Conservation (phyloP, 2,113 vertebrate genomes). For the Ardeotis arabs region DNA sequence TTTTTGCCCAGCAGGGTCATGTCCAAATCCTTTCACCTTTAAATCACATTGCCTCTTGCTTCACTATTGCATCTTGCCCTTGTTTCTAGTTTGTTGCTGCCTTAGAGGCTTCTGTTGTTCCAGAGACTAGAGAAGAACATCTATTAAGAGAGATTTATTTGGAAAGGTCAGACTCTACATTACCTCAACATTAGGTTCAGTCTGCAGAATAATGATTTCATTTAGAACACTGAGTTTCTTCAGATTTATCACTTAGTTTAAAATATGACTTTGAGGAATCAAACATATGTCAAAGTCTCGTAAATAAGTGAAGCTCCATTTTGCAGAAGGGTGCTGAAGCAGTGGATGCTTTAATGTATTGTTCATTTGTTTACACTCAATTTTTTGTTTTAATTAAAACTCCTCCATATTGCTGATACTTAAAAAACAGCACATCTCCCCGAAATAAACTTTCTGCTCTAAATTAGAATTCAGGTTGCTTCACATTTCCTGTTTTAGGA, state of each 20-base stretch:
- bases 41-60: constrained; percentile 35
- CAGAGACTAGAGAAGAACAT: constrained; percentile 5
- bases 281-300: not conserved
- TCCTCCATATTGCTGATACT: not conserved
- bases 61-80: constrained; percentile 15
- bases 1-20: constrained; percentile 9
- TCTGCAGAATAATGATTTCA: constrained; percentile 66
- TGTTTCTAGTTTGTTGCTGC: constrained; percentile 9
- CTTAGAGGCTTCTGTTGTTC: constrained; percentile 40
- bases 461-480: not conserved
- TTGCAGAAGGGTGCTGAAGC: not conserved
- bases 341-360: not conserved
- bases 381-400: not conserved
- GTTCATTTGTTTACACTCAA: not conserved
- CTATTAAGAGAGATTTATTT: constrained; percentile 59
- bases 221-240: not conserved
- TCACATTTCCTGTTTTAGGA: not conserved
- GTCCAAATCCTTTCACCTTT: constrained; percentile 41
- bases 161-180: constrained; percentile 58
- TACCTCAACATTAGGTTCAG: constrained; percentile 54
- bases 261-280: constrained; percentile 37
- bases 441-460: not conserved
- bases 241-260: not conserved
- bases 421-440: not conserved
- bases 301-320: constrained; percentile 4